phyloP scores from a whole-genome alignment of 2,888 invertebrate species.

The Lithodes maja region DNA sequence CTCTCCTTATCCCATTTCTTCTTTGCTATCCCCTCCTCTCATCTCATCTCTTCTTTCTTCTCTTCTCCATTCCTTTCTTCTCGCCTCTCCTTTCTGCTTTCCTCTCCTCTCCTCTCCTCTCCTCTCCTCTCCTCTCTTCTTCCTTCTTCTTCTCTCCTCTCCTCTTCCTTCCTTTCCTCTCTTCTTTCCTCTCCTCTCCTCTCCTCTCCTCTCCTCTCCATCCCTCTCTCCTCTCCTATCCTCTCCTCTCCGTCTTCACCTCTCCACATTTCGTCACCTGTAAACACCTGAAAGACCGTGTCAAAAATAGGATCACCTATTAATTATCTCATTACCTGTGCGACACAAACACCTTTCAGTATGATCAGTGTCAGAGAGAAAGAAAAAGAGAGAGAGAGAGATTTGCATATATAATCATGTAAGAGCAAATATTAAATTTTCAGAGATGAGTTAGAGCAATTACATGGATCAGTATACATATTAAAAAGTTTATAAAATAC shows the following conservation, averaged over 20 bases:
- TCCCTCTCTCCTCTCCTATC: background rate
- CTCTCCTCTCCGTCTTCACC: background rate
- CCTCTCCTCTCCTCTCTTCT: background rate
- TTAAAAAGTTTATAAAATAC: too few species aligned
- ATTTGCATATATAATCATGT: too few species aligned
- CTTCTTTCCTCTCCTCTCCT: background rate
- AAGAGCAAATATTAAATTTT: too few species aligned
- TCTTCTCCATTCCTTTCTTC: background rate
- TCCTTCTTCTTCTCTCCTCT: background rate
- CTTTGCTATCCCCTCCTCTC: too few species aligned
- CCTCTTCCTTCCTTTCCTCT: background rate
- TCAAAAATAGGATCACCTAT: too few species aligned
- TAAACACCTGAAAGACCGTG: too few species aligned
- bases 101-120: background rate
- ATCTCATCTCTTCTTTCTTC: background rate
- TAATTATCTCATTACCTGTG: too few species aligned
- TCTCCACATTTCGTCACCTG: background rate
- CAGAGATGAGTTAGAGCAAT: too few species aligned
- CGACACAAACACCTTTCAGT: too few species aligned
- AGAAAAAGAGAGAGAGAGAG: too few species aligned
- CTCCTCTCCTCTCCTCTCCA: background rate
- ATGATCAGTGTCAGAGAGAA: too few species aligned
- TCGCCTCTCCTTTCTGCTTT: background rate
- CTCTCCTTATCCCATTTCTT: background rate
- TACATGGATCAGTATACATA: too few species aligned